phyloP scores from a whole-genome alignment of 2,888 invertebrate species.

The Trissolcus japonicus region DNA sequence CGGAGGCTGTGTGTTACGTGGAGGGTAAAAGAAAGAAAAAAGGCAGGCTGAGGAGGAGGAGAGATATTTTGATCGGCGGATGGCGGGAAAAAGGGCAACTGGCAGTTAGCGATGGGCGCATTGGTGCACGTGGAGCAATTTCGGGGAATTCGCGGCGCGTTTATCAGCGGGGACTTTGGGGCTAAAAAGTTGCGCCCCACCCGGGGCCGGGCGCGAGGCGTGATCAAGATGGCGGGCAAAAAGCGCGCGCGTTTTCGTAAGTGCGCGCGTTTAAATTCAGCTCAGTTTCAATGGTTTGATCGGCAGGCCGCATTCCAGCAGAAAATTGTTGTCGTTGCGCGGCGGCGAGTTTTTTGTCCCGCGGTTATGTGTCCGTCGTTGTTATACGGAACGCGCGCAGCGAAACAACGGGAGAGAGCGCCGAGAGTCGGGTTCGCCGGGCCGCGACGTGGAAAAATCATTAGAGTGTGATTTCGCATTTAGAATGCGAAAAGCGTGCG shows the following conservation, averaged over 20 bases:
- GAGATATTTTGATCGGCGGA: too few species aligned
- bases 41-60: too few species aligned
- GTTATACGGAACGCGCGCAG: constrained; percentile 3
- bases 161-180: too few species aligned
- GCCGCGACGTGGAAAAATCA: constrained; percentile 67
- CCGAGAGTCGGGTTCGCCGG: constrained; percentile 33
- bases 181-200: constrained; percentile 1
- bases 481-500: constrained; percentile 73
- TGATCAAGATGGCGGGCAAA: constrained; percentile 17
- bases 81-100: too few species aligned
- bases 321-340: constrained; percentile 50
- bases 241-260: constrained; percentile 36
- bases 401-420: constrained; percentile 4
- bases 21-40: too few species aligned
- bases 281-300: constrained; percentile 42
- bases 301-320: constrained; percentile 45
- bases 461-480: constrained; percentile 67
- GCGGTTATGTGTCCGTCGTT: constrained; percentile 29
- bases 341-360: constrained; percentile 40
- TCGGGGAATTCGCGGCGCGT: not conserved
- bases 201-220: constrained; percentile 4
- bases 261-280: constrained; percentile 40
- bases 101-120: not conserved
- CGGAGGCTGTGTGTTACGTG: too few species aligned
- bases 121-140: constrained; percentile 4